A percentile compares a stretch with the other conserved stretches of the same genome.
Conservation (phyloP, 2,888 invertebrate genomes). For the Cloeon dipterum region DNA sequence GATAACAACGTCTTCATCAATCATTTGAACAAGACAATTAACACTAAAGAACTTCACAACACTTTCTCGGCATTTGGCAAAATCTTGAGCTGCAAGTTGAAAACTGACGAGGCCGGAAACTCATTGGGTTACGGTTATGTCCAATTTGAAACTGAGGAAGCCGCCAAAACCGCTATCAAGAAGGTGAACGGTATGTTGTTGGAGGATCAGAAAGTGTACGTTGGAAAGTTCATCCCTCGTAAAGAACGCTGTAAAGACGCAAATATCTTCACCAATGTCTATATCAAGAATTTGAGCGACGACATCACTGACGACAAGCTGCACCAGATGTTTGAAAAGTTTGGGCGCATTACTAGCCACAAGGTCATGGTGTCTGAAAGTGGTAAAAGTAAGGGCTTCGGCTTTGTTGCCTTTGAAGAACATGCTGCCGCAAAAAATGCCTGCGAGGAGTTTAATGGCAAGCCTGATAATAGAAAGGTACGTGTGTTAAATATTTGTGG, state of each 20-base stretch:
- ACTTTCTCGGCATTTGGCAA: constrained; percentile 98
- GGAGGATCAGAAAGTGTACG: constrained; percentile 90
- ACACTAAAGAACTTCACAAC: constrained; percentile 98
- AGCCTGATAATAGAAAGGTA: constrained; percentile 61
- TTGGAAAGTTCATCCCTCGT: constrained; percentile 94
- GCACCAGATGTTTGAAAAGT: constrained; percentile 75
- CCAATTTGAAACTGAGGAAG: constrained; percentile 96
- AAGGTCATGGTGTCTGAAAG: constrained; percentile 79
- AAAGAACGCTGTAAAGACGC: constrained; percentile 96
- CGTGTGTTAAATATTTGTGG: too few species aligned
- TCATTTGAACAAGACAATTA: constrained; percentile 93
- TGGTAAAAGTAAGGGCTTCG: constrained; percentile 92
- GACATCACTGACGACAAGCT: constrained; percentile 79
- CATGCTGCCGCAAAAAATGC: constrained; percentile 90
- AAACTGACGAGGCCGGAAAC: constrained; percentile 81
- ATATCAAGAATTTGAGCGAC: constrained; percentile 96
- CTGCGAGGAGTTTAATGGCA: constrained; percentile 76
- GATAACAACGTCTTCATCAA: constrained; percentile 99
- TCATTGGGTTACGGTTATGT: constrained; percentile 98
- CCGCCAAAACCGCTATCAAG: constrained; percentile 91
- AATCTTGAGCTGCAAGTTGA: constrained; percentile 95
- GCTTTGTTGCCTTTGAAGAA: constrained; percentile 95
- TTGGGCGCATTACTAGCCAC: constrained; percentile 76
- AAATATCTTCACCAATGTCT: constrained; percentile 92
- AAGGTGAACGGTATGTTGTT: constrained; percentile 98